Base-by-base conservation (phyloP, 2,888 invertebrate genomes). In the Cabera pusaria region DNA sequence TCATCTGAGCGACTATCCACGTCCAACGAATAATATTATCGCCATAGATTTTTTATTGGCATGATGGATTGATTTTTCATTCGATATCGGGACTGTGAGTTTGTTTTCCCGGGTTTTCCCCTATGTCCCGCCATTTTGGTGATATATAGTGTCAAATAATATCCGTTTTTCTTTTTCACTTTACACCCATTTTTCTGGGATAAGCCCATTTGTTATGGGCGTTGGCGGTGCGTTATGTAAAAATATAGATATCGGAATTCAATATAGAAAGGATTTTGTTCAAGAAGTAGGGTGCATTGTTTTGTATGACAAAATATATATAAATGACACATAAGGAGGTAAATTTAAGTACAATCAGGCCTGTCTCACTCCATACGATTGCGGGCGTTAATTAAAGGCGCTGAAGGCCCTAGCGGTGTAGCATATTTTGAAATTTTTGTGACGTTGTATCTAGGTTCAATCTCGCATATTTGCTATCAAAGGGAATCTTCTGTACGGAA, bases 31-130 rank as follows among this genome's bases (percentile, higher is more conserved):
- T 53, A 59, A 66, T 64, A 67, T 63, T 64, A 70, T 60, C 60
- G 49, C 52, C 52, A 53, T 61, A 54, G 52, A 57, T 63, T 63
- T 72, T 72, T 62, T 70, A 73, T 73, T 62, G 53, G 54, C 61
- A 59, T 71, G 75, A 76, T 68, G 55, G 64, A 74, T 73, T 72
- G 68, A 68, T 70, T 72, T 72, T 71, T 66, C 63, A 73, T 74
- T 67, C 61, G 70, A 64, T 64, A 72, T 62, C 58, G 59, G 59
- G 45, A 26, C 41, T 59, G 59, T 52, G 58, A 62, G 62, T 64
- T 72, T 70, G 60, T 64, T 66, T 67, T 60, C 58, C 51, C 45
- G n/a, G n/a, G n/a, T n/a, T n/a, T n/a, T n/a, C n/a, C 52, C 46
- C 51, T 47, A 6, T 16, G 14, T 16, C 35, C 45, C 52, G 44